These are phyloP conservation scores for Lasioglossum leucozonium DNA, from an alignment of 2,888 invertebrate species.

Conservation along the genomic window DNA sequence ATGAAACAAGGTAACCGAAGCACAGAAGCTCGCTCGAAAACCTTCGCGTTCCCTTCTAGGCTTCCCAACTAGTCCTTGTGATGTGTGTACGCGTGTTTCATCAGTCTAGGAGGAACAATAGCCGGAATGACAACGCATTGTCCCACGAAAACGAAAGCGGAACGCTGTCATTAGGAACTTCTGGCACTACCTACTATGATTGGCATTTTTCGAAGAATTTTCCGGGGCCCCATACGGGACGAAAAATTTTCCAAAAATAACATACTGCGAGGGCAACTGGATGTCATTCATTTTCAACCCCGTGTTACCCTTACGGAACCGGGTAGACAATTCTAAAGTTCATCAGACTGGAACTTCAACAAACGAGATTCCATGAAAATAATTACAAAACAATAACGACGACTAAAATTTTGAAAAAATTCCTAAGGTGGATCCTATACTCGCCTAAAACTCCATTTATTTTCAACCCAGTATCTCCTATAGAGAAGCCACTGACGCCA, in stretches of 20 bases:
- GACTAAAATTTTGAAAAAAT: background rate
- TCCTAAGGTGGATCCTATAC: background rate
- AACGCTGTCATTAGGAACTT: slow-evolving; percentile 13
- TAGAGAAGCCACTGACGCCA: background rate
- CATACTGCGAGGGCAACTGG: background rate
- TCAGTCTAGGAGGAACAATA: slow-evolving; percentile 40
- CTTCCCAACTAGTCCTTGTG: background rate
- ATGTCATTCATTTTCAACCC: background rate
- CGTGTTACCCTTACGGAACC: background rate
- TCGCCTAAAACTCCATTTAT: background rate
- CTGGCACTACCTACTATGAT: slow-evolving; percentile 24
- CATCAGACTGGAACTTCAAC: background rate
- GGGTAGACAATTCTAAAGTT: background rate
- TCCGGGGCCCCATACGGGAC: background rate
- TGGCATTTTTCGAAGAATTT: background rate
- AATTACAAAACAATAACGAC: no score
- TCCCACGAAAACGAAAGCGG: slow-evolving; percentile 32
- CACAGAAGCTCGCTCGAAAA: slow-evolving; percentile 19
- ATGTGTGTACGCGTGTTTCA: slow-evolving; percentile 24
- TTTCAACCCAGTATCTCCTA: background rate
- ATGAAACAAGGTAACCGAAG: background rate
- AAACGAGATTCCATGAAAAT: background rate
- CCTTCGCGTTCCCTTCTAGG: slow-evolving; percentile 24
- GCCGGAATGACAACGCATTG: slow-evolving; percentile 42
- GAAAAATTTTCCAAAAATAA: background rate